Conservation (phyloP, 2,797 vertebrate genomes). For the Cetoscarus ocellatus region DNA sequence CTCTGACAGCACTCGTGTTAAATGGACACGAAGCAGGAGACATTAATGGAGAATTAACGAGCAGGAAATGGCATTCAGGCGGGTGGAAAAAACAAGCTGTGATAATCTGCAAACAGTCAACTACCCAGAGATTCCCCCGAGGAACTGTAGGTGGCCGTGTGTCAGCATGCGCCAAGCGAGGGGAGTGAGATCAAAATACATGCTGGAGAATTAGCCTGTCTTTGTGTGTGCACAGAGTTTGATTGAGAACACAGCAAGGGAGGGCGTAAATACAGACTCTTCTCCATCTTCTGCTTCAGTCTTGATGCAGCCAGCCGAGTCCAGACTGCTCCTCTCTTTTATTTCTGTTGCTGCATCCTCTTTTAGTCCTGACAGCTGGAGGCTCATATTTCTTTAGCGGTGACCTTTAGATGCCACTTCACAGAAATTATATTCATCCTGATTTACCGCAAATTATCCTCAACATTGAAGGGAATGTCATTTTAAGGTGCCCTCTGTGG, state of each 20-base stretch:
- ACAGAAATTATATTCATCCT: slow-evolving; percentile 47
- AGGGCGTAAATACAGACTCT: slow-evolving; percentile 22
- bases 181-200: slow-evolving; percentile 15
- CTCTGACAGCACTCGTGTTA: slow-evolving; percentile 36
- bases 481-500: slow-evolving; percentile 55
- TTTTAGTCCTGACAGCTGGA: slow-evolving; percentile 20
- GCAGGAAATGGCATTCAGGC: slow-evolving; percentile 64
- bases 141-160: slow-evolving; percentile 57
- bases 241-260: background rate
- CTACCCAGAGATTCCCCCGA: slow-evolving; percentile 43
- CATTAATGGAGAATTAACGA: slow-evolving; percentile 71
- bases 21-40: slow-evolving; percentile 53
- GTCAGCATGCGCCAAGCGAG: slow-evolving; percentile 45
- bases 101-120: slow-evolving; percentile 58
- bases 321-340: slow-evolving; percentile 23
- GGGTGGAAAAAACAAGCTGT: slow-evolving; percentile 55
- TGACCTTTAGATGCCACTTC: slow-evolving; percentile 68
- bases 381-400: slow-evolving; percentile 36
- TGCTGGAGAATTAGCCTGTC: slow-evolving; percentile 22
- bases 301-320: slow-evolving; percentile 31
- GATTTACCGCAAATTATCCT: slow-evolving; percentile 60
- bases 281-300: slow-evolving; percentile 55
- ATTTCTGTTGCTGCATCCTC: slow-evolving; percentile 37
- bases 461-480: slow-evolving; percentile 32
- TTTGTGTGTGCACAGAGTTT: slow-evolving; percentile 13